These are phyloP conservation scores for Zaprionus ornatus DNA, from an alignment of 1,140 invertebrate genomes.

Conservation along the genomic window DNA sequence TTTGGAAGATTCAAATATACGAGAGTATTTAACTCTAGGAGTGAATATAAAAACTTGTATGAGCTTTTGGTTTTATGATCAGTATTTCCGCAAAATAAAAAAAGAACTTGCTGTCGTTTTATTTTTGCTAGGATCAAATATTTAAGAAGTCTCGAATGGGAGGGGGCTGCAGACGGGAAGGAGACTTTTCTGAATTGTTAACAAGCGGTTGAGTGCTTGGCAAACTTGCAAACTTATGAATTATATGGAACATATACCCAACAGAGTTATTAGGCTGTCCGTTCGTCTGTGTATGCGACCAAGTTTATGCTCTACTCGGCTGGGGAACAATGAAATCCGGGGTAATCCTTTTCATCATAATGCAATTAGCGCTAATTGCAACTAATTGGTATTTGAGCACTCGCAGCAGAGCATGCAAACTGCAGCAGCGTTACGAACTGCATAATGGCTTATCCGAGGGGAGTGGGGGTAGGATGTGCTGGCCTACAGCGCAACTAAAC, in stretches of 20 bases:
- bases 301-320: neutral
- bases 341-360: constrained; percentile 45
- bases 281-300: neutral
- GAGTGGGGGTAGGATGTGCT: neutral
- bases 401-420: neutral
- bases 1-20: neutral
- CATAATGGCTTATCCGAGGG: constrained; percentile 3
- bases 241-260: neutral
- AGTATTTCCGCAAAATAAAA: neutral
- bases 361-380: constrained; percentile 57
- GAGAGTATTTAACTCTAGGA: neutral
- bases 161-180: neutral
- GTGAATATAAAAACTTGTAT: neutral
- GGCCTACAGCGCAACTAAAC: constrained; percentile 18
- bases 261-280: neutral
- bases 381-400: constrained; percentile 45
- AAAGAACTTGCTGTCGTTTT: neutral
- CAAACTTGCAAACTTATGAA: neutral
- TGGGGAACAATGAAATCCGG: constrained; percentile 6
- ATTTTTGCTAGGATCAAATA: neutral
- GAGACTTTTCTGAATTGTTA: neutral
- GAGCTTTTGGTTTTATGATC: neutral
- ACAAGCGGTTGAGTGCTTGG: neutral
- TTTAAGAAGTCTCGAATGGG: neutral
- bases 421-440: neutral